phyloP scores from a whole-genome alignment of 2,888 invertebrate genomes.

The Caenorhabditis sp. region DNA sequence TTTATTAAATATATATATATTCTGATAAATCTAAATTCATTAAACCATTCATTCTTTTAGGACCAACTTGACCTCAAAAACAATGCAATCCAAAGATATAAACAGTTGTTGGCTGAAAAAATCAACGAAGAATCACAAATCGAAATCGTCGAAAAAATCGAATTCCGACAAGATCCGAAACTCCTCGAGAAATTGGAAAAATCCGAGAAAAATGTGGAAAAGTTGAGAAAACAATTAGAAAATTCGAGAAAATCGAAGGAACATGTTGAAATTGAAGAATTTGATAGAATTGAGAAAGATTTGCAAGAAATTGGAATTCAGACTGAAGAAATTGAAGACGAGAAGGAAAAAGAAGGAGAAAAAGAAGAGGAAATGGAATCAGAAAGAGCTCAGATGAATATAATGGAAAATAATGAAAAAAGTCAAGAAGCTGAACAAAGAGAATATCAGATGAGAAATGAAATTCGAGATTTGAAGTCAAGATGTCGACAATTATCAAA shows the following conservation, averaged over 20 bases:
- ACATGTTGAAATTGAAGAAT: constrained; percentile 11
- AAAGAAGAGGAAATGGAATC: constrained; percentile 7
- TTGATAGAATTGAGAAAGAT: constrained; percentile 8
- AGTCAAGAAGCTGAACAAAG: neutral
- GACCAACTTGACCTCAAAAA: constrained; percentile 64
- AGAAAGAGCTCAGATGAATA: too few relatives aligned
- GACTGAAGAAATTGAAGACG: constrained; percentile 6
- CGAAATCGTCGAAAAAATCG: constrained; percentile 23
- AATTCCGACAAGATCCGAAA: constrained; percentile 20
- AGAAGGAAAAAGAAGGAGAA: constrained; percentile 6
- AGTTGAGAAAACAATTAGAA: constrained; percentile 4
- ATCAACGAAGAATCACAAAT: constrained; percentile 36
- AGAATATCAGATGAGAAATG: constrained; percentile 24
- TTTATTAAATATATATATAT: too few relatives aligned
- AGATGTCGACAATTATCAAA: constrained; percentile 30
- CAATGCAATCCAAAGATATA: constrained; percentile 56
- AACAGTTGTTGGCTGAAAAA: constrained; percentile 44
- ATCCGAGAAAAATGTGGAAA: constrained; percentile 7
- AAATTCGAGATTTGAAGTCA: constrained; percentile 43
- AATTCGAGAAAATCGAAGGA: neutral
- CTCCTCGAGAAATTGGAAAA: constrained; percentile 7
- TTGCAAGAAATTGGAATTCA: neutral
- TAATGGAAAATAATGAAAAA: constrained; percentile 26
- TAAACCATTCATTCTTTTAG: too few relatives aligned
- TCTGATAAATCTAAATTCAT: too few relatives aligned